phyloP scores from a whole-genome alignment of 2,888 invertebrate species.

The Aquatica leii region DNA sequence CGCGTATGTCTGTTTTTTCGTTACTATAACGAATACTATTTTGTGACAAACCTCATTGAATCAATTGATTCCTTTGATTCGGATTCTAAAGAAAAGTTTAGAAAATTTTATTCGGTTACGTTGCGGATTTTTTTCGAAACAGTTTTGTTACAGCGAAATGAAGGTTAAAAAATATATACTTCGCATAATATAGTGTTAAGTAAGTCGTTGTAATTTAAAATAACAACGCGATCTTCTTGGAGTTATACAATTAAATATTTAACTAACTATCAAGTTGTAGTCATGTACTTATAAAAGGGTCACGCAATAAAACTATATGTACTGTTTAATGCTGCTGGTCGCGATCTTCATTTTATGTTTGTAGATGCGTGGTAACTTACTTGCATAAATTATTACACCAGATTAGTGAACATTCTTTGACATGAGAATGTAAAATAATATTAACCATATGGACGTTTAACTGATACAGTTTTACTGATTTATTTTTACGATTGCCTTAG shows the following conservation, averaged over 20 bases:
- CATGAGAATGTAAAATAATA: neutral
- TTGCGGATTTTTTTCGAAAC: too few species aligned
- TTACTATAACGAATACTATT: too few species aligned
- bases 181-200: conserved; percentile 19
- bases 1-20: too few species aligned
- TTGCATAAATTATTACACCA: conserved; percentile 11
- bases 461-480: too few species aligned
- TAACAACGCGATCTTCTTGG: conserved; percentile 23
- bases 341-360: conserved; percentile 28
- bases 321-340: conserved; percentile 38
- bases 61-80: too few species aligned
- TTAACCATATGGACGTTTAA: neutral
- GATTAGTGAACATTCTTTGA: conserved; percentile 10
- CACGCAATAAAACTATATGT: conserved; percentile 50
- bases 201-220: conserved; percentile 26
- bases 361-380: conserved; percentile 32
- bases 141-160: conserved; percentile 12
- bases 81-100: too few species aligned
- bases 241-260: conserved; percentile 34
- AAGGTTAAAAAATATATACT: conserved; percentile 24
- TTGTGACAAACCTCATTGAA: too few species aligned
- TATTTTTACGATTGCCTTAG: too few species aligned
- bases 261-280: conserved; percentile 16
- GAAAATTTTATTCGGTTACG: too few species aligned
- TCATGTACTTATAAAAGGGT: conserved; percentile 28